Conservation (phyloP, 2,113 vertebrate species). For the Thinocorus orbignyianus region DNA sequence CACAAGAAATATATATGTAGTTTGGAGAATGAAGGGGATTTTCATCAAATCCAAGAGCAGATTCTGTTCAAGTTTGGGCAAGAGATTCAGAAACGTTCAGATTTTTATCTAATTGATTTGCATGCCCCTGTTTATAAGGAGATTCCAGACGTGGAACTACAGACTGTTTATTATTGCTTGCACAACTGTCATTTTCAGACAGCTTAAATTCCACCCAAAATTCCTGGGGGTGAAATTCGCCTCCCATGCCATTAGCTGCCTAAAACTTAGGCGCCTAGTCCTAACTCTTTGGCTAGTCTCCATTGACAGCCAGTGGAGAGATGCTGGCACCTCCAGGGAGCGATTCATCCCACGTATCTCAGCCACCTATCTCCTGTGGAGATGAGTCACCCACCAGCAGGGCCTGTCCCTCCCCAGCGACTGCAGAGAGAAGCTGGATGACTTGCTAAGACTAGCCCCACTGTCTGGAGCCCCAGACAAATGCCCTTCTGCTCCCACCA, state of each 20-base stretch:
- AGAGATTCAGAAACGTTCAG: conserved; percentile 38
- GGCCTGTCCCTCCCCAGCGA: background rate
- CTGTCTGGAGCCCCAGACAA: conserved; percentile 29
- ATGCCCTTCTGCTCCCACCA: background rate
- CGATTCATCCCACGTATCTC: background rate
- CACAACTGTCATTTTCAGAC: conserved; percentile 61
- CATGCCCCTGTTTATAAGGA: conserved; percentile 51
- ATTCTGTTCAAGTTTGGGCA: conserved; percentile 57
- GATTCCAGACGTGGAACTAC: conserved; percentile 28
- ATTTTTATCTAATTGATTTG: conserved; percentile 68
- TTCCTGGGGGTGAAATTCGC: conserved; percentile 36
- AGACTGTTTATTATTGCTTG: conserved; percentile 51
- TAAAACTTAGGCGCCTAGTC: background rate
- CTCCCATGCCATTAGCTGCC: conserved; percentile 11
- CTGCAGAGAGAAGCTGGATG: background rate
- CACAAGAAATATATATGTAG: background rate
- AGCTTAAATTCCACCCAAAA: conserved; percentile 27
- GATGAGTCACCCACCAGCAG: conserved; percentile 25
- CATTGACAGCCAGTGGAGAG: background rate
- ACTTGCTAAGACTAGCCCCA: background rate
- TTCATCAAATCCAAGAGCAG: conserved; percentile 19
- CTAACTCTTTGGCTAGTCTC: conserved; percentile 6
- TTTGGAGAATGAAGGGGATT: background rate
- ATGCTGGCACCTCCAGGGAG: conserved; percentile 21
- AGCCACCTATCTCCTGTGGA: background rate